A percentile compares a stretch with the other conserved stretches of the same genome.
Evolutionary conservation across 1,140 invertebrate genomes (phyloP).

Genomic region (Lepidostoma basale): DNA sequence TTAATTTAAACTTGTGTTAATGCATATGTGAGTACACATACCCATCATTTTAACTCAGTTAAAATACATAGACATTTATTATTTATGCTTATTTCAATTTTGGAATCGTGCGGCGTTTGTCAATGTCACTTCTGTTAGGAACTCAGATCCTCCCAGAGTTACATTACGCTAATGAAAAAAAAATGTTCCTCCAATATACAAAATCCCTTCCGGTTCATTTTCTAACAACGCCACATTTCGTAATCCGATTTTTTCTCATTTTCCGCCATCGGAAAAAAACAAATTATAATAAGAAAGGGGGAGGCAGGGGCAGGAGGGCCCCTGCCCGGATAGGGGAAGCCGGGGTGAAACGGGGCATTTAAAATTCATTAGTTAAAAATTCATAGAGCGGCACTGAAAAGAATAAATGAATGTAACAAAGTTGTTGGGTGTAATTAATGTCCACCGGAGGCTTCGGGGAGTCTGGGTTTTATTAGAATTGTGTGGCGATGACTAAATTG

Average conservation of each 20-base stretch:
- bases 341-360: conserved; percentile 45
- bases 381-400: conserved; percentile 47
- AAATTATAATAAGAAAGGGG: conserved; percentile 43
- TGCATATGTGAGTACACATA: no score
- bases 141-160: conserved; percentile 2
- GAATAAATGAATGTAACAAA: conserved; percentile 47
- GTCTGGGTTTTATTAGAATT: conserved; percentile 26
- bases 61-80: no score
- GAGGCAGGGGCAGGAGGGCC: background rate
- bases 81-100: no score
- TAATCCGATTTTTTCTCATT: conserved; percentile 46
- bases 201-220: conserved; percentile 38
- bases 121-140: background rate
- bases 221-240: conserved; percentile 44
- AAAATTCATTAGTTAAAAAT: conserved; percentile 48
- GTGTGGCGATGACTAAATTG: conserved; percentile 32
- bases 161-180: conserved; percentile 39
- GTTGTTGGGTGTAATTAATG: conserved; percentile 47
- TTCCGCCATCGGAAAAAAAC: conserved; percentile 44
- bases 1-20: no score
- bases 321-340: conserved; percentile 13
- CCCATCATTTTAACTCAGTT: no score
- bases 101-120: no score
- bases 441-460: conserved; percentile 28
- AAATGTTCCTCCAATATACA: conserved; percentile 26